Percentiles rank a stretch among this genome's conserved stretches.
phyloP scores from a whole-genome alignment of 2,797 vertebrate genomes.

The Channallabes apus region DNA sequence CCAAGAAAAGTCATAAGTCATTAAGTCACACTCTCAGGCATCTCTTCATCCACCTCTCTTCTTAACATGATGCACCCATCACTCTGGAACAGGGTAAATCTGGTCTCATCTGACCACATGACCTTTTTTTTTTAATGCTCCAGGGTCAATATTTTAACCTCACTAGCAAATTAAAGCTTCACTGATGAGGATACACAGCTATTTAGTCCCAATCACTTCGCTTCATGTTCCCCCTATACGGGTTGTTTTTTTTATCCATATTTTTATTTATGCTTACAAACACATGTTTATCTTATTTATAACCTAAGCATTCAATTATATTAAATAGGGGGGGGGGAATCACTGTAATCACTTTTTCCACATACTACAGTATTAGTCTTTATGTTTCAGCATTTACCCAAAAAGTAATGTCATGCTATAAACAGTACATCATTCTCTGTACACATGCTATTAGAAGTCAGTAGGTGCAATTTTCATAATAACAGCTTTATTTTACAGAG shows the following conservation, averaged over 20 bases:
- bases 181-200: no score
- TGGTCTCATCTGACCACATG: no score
- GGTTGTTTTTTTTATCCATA: not conserved
- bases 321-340: not conserved
- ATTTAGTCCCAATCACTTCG: no score
- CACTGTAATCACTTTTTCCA: not conserved
- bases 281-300: not conserved
- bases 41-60: no score
- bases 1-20: no score
- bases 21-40: no score
- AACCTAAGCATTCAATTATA: not conserved
- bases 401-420: not conserved
- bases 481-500: not conserved
- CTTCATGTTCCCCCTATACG: no score
- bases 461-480: not conserved
- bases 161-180: no score
- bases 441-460: not conserved
- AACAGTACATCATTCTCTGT: not conserved
- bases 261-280: not conserved
- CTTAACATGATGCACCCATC: no score
- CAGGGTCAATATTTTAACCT: no score
- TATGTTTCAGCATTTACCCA: not conserved
- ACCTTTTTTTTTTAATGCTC: no score
- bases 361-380: not conserved
- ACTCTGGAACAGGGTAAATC: no score